Evolutionary conservation across 2,888 invertebrate genomes (phyloP), one percentile per base, ranked within the genome.

Genomic region (Diarsia brunnea): DNA sequence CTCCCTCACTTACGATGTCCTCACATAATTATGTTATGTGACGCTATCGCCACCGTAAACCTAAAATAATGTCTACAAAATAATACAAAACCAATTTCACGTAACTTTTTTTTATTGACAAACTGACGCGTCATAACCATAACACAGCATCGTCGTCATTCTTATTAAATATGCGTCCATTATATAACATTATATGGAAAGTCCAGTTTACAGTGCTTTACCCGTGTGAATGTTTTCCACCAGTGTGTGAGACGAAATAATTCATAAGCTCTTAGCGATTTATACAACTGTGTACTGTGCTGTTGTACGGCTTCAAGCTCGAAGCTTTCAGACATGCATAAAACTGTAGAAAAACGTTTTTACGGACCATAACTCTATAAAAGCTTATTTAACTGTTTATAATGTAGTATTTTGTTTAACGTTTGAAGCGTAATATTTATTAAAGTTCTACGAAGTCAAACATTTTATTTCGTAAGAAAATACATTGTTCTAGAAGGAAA

Each of bases 161-260:
- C 16, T 71, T 19, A 73, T 82, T 73, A 58, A 21, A 69, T 69
- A 76, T 77, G 67, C 38, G 71, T 74, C 81, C 27, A 73, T 79
- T 75, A 66, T 66, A 61, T 75, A 75, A 69, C 47, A 71, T 66
- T 71, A 51, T 31, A 64, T 19, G 64, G 65, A 64, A 75, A 78
- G 43, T 81, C 81, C 74, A 78, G 74, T 60, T 58, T 69, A 58
- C 38, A 47, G 55, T 73, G 24, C 11, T 70, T 49, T 72, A 64
- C 19, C 58, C 84, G 81, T 87, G 86, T 81, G 86, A 87, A 86
- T 72, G 16, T 77, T 68, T 61, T 73, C 80, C 72, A 87, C 64
- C 72, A 69, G 80, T 69, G 75, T 43, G 55, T n/a, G 24, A n/a
- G 24, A n/a, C 4, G 1, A 2, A 63, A 27, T 14, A 75, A 71